Evolutionary conservation across 1,140 invertebrate species (phyloP).

Genomic region (Melitaea cinxia): DNA sequence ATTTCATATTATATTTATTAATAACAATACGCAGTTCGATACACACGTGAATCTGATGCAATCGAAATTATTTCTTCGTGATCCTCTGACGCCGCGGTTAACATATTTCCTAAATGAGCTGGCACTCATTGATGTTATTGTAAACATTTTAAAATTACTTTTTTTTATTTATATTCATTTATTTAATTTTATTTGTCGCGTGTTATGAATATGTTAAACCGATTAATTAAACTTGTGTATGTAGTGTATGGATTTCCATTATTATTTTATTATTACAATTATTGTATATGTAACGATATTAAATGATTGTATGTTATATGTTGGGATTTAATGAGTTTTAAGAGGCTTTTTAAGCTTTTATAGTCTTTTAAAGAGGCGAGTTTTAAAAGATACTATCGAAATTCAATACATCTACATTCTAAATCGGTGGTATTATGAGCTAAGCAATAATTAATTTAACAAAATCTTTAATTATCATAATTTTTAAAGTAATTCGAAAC

Average conservation of each 20-base stretch:
- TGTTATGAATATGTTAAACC: slow-evolving; percentile 3
- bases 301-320: too few relatives aligned
- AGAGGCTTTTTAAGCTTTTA: too few relatives aligned
- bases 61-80: slow-evolving; percentile 29
- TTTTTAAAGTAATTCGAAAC: too few relatives aligned
- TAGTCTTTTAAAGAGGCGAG: too few relatives aligned
- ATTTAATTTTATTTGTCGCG: slow-evolving; percentile 6
- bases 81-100: slow-evolving; percentile 2
- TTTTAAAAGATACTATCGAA: too few relatives aligned
- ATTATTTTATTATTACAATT: not conserved
- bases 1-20: slow-evolving; percentile 3
- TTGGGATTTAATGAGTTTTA: too few relatives aligned
- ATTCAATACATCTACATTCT: too few relatives aligned
- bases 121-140: slow-evolving; percentile 9
- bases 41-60: slow-evolving; percentile 32
- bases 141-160: slow-evolving; percentile 10
- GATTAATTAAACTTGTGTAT: too few relatives aligned
- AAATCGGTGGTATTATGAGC: too few relatives aligned
- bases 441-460: slow-evolving; percentile 5
- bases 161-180: not conserved
- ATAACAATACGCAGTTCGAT: slow-evolving; percentile 24
- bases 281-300: too few relatives aligned
- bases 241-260: too few relatives aligned
- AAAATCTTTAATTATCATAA: too few relatives aligned
- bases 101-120: slow-evolving; percentile 5